These are phyloP conservation scores for Pristionchus entomophagus DNA, from an alignment of 2,888 invertebrate genomes.

Conservation along the genomic window DNA sequence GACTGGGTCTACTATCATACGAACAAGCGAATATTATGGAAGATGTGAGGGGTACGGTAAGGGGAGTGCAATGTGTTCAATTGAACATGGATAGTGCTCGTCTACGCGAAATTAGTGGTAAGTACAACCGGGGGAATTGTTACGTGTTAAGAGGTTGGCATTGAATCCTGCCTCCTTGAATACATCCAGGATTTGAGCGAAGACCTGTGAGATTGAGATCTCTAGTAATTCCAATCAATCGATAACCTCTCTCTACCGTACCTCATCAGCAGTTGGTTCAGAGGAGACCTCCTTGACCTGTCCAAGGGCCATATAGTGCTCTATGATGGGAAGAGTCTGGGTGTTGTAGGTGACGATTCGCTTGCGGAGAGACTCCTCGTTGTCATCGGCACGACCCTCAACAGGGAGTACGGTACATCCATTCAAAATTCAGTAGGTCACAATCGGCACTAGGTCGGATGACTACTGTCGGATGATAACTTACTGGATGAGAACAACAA, in stretches of 20 bases:
- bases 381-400: slow-evolving; percentile 92
- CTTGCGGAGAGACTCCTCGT: slow-evolving; percentile 88
- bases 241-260: slow-evolving; percentile 29
- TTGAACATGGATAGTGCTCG: background rate
- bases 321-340: slow-evolving; percentile 76
- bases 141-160: slow-evolving; percentile 33
- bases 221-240: background rate
- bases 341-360: slow-evolving; percentile 78
- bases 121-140: background rate
- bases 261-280: slow-evolving; percentile 62
- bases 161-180: slow-evolving; percentile 55
- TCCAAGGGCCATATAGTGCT: slow-evolving; percentile 64
- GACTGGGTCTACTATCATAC: slow-evolving; percentile 24
- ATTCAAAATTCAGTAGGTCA: background rate
- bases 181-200: slow-evolving; percentile 48
- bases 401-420: background rate
- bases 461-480: too few species aligned
- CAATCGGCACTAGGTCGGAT: background rate
- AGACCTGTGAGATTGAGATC: slow-evolving; percentile 47
- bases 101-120: slow-evolving; percentile 20
- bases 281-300: slow-evolving; percentile 68
- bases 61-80: background rate
- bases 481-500: too few species aligned
- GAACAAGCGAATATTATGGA: slow-evolving; percentile 18
- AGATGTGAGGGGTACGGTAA: slow-evolving; percentile 16